A percentile compares a stretch with the other conserved stretches of the same genome.
phyloP scores from a whole-genome alignment of 2,797 vertebrate species.

The Anomalospiza imberbis region DNA sequence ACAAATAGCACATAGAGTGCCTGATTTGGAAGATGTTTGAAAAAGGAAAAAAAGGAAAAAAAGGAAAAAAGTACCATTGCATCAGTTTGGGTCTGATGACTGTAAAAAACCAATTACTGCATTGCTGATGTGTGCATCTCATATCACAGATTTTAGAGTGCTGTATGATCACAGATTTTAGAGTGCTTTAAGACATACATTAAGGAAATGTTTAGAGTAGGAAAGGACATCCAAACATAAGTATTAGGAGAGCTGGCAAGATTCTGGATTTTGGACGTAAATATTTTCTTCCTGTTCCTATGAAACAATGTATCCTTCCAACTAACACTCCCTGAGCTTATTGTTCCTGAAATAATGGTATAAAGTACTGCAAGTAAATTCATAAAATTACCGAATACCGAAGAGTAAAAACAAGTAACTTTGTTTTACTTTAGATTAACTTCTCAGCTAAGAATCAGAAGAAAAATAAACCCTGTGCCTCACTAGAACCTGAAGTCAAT shows the following conservation, averaged over 20 bases:
- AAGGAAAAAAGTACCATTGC: not conserved
- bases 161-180: not conserved
- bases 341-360: not conserved
- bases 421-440: not conserved
- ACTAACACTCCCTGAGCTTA: not conserved
- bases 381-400: not conserved
- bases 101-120: not conserved
- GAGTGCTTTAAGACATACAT: not conserved
- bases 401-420: not conserved
- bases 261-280: not conserved
- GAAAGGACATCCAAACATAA: not conserved
- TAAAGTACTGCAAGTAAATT: not conserved
- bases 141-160: not conserved
- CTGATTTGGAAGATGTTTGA: conserved; percentile 16
- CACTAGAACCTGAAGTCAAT: not conserved
- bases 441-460: not conserved
- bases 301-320: not conserved
- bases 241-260: not conserved
- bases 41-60: not conserved
- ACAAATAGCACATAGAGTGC: conserved; percentile 51
- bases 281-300: not conserved
- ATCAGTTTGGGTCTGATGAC: not conserved
- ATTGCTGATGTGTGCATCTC: not conserved
- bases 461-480: not conserved
- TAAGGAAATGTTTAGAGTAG: not conserved